A percentile compares a stretch with the other conserved stretches of the same genome.
Evolutionary conservation across 2,888 invertebrate genomes (phyloP).

Genomic region (Phania funesta): DNA sequence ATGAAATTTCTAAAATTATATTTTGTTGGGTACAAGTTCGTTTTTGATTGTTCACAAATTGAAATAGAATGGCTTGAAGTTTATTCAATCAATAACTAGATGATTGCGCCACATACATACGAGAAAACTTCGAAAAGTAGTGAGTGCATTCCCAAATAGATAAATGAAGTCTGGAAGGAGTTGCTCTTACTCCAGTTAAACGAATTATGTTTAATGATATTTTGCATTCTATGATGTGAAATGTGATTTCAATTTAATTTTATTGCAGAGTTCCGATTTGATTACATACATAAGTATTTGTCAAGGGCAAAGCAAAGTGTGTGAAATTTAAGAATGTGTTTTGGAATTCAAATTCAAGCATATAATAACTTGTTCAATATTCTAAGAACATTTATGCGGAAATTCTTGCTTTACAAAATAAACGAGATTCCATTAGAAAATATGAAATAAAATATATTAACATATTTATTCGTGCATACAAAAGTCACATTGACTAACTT

Average conservation of each 20-base stretch:
- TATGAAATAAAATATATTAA: too few relatives aligned
- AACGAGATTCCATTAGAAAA: too few relatives aligned
- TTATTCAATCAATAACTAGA: conserved; percentile 17
- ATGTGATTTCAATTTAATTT: conserved; percentile 70
- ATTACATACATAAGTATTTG: conserved; percentile 50
- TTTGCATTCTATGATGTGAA: conserved; percentile 54
- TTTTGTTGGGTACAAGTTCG: conserved; percentile 47
- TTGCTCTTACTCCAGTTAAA: conserved; percentile 63
- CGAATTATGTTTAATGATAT: conserved; percentile 69
- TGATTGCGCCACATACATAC: neutral
- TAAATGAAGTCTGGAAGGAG: too few relatives aligned
- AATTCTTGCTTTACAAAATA: too few relatives aligned
- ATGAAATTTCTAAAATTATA: conserved; percentile 54
- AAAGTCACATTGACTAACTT: too few relatives aligned
- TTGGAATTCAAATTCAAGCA: too few relatives aligned
- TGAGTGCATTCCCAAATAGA: neutral
- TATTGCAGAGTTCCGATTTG: conserved; percentile 56
- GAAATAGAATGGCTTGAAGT: conserved; percentile 60
- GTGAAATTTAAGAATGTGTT: too few relatives aligned
- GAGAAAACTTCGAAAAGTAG: neutral
- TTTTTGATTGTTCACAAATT: conserved; percentile 67
- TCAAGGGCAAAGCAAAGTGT: conserved; percentile 41
- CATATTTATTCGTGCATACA: too few relatives aligned
- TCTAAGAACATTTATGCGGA: too few relatives aligned
- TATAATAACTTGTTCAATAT: too few relatives aligned